Conservation (phyloP, 2,888 invertebrate genomes). For the Drosophila falleni region DNA sequence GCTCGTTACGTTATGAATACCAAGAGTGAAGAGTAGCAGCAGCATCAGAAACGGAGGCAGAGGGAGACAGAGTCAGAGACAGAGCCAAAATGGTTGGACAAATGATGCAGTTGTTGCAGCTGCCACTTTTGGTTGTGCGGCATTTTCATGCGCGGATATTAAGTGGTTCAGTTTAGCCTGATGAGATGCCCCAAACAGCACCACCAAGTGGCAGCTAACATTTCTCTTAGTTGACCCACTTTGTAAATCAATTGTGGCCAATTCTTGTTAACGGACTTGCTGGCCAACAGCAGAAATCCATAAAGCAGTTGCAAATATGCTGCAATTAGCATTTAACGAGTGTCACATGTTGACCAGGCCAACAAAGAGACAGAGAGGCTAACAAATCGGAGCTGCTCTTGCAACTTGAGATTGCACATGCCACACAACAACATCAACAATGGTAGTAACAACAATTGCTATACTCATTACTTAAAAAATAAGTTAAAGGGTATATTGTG, state of each 20-base stretch:
- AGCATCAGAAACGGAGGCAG: too few relatives aligned
- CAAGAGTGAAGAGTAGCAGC: conserved; percentile 6
- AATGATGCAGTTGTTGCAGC: conserved; percentile 49
- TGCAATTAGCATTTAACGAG: conserved; percentile 72
- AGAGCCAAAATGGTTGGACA: conserved; percentile 52
- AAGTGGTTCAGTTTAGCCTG: conserved; percentile 36
- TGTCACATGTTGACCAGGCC: conserved; percentile 55
- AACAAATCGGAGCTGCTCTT: conserved; percentile 1
- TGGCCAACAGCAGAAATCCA: conserved; percentile 42
- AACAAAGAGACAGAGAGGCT: neutral
- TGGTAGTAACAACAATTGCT: neutral
- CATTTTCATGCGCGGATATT: conserved; percentile 60
- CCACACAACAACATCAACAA: conserved; percentile 18
- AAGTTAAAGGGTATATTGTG: too few relatives aligned
- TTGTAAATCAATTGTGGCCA: conserved; percentile 43
- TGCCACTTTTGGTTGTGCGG: conserved; percentile 24
- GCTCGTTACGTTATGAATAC: conserved; percentile 58
- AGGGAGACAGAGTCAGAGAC: conserved; percentile 1
- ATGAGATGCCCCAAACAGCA: neutral
- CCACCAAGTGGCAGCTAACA: conserved; percentile 16
- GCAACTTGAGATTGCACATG: conserved; percentile 47
- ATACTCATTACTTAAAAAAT: too few relatives aligned
- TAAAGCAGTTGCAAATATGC: conserved; percentile 60
- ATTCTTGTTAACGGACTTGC: conserved; percentile 16
- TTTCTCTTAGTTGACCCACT: conserved; percentile 31